Evolutionary conservation across 2,888 invertebrate species (phyloP), one percentile per base, ranked within the genome.

Genomic region (Axea sp.): DNA sequence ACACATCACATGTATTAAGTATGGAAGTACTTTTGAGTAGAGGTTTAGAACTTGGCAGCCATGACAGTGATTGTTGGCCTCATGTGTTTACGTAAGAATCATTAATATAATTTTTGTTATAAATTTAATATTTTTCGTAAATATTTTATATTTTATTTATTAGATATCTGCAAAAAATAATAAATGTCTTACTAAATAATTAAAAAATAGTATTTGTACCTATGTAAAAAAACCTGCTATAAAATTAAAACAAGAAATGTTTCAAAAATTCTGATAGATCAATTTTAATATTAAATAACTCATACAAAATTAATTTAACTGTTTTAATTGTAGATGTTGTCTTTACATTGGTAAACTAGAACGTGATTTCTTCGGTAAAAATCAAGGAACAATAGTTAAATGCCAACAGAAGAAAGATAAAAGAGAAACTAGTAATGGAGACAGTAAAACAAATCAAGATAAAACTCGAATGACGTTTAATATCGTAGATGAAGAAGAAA

Each of bases 51-150:
- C 90, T 97, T 3, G 97, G 96, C 2, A 96, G 96, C 28, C 96
- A 97, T 83, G 95, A 97, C 15, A 91, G 95, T 9, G 95, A 96
- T 77, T 98, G 98, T 82, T 98, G 98, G 98, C 94, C 95, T 75
- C 97, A 98, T 84, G 95, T 98, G 69, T 96, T 99, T 85, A 93
- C 94, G 81, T 90, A 80, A 78, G 83, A 33, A 39, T n/a, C 9
- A 15, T 15, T 6, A 30, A 1, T 19, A 11, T 43, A 31, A 19
- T 19, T 19, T 19, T 3, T 19, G 2, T 19, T 19, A 19, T 4
- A 19, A 2, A 4, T 4, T 3, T 19, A 3, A 19, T 19, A 4
- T 19, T 3, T 3, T 4, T 19, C 19, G 19, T 19, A 19, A 3
- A 7, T n/a, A 47, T 15, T 26, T 43, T n/a, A n/a, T n/a, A n/a